Conservation (phyloP, 2,888 invertebrate species). For the Mythimna loreyi region DNA sequence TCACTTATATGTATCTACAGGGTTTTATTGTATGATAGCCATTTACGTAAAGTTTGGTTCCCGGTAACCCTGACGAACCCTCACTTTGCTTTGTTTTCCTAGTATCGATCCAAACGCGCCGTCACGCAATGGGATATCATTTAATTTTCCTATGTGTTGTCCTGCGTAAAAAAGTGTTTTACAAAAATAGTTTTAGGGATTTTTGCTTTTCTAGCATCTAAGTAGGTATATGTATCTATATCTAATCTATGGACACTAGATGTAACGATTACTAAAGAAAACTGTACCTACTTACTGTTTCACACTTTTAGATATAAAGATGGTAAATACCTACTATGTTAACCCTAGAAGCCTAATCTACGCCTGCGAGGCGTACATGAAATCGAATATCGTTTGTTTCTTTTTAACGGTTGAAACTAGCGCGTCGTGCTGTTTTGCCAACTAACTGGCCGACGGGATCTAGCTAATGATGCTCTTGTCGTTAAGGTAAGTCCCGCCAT, state of each 20-base stretch:
- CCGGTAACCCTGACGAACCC: constrained; percentile 79
- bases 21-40: neutral
- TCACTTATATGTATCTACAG: too few species aligned
- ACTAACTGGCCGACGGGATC: too few species aligned
- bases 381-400: too few species aligned
- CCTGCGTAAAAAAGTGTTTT: neutral
- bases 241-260: neutral
- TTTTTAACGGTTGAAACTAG: too few species aligned
- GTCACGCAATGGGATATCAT: constrained; percentile 47
- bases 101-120: constrained; percentile 71
- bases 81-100: constrained; percentile 53
- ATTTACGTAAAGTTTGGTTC: constrained; percentile 59
- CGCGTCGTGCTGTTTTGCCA: too few species aligned
- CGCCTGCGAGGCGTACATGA: too few species aligned
- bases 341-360: too few species aligned
- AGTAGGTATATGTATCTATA: too few species aligned
- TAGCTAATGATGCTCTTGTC: too few species aligned
- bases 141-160: constrained; percentile 1
- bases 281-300: neutral
- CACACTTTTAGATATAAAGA: neutral
- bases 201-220: neutral
- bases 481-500: too few species aligned
- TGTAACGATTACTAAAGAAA: neutral
- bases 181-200: neutral
- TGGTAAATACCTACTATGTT: too few species aligned